Evolutionary conservation across 2,113 vertebrate genomes (phyloP), one percentile per base, ranked within the genome.

Genomic region (Gallinago jamesoni): DNA sequence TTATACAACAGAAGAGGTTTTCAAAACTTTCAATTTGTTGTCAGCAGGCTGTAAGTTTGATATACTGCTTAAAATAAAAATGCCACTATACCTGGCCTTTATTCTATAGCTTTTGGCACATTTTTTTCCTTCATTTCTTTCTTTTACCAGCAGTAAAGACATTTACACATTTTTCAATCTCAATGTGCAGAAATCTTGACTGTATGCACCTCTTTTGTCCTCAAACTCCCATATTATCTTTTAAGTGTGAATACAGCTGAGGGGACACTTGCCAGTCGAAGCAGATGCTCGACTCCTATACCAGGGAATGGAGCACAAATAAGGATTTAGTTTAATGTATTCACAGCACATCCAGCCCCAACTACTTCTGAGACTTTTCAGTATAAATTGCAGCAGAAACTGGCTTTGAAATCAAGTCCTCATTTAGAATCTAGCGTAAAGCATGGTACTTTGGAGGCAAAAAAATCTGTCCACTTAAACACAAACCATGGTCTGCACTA

Each of bases 231-330:
- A 70, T 14, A 43, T 63, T 67, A 68, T 43, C 48, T 48, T 85
- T 3, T 11, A 88, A 83, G 87, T 60, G 80, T 78, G 83, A 95
- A 88, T 90, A 85, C 88, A 95, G 88, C 79, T 93, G 92, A 95
- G 88, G 88, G 86, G 90, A 96, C 81, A 89, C 83, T 76, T 89
- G 77, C 89, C 92, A 78, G 89, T 89, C 89, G 87, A 92, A 96
- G 89, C 88, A 92, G 86, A 96, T 90, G 89, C 80, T 89, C 84
- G 33, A 79, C 76, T 84, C 57, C 89, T 79, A 10, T 22, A 79
- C 7, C 45, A 91, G 47, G 24, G 83, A 92, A 80, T 3, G 5
- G 64, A 94, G 60, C 48, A 79, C 69, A 89, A 50, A 81, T 48
- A 76, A 37, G 68, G 53, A 78, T 78, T 56, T 93, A 35, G 19